Evolutionary conservation across 2,888 invertebrate genomes (phyloP), one percentile per base, ranked within the genome.

Genomic region (Ditylenchus weischeri): DNA sequence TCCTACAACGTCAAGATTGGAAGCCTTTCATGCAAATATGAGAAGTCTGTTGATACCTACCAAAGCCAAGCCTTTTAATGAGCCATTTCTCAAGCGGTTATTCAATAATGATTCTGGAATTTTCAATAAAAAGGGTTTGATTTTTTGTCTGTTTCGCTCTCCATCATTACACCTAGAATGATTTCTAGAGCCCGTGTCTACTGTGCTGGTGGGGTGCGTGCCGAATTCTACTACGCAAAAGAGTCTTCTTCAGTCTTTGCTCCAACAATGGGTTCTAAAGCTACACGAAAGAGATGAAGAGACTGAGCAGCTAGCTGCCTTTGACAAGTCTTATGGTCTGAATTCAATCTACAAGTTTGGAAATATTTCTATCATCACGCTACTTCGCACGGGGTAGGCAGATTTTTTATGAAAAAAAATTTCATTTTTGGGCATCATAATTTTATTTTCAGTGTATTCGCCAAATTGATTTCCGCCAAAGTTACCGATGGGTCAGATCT

Each of bases 41-140:
- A 62, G 47, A 29, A 48, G 23, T 11, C 48, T 62, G 10, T 19
- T 62, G 0, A 48, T 62, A n/a, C 62, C 62, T 8, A 43, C 62
- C n/a, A 62, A 62, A 62, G 36, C 48, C 48, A 62, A 62, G 48
- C 62, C 62, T n/a, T 62, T 43, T 15, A 62, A 62, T 47, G 62
- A 62, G n/a, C n/a, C 23, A 19, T 62, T 62, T 47, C 29, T 62
- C 10, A 62, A 47, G 62, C n/a, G n/a, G 8, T 47, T 62, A 13
- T 47, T 43, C 15, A 43, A 43, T 43, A 10, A 13, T 13, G 13
- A 43, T 10, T 43, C 43, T 6, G 43, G 8, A 8, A 15, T 43
- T 43, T 43, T 43, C 43, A 8, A 43, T 8, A 15, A 43, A 43
- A 43, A 15, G 15, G 43, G 43, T 43, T 8, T 43, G 3, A 43